Conservation (phyloP, 1,140 invertebrate genomes). For the Harlomillsia oculata region DNA sequence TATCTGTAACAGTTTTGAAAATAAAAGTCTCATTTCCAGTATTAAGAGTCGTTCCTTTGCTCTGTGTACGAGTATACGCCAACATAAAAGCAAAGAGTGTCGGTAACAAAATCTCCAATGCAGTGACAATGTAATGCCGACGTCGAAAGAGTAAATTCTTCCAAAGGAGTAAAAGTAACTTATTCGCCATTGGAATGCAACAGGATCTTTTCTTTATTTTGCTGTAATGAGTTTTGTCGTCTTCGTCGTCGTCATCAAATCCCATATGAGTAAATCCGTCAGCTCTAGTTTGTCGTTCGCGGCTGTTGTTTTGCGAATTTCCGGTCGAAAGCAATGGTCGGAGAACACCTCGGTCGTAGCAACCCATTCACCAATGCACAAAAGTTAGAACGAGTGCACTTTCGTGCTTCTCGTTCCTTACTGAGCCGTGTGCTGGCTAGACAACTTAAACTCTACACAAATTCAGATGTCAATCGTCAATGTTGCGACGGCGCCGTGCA, state of each 20-base stretch:
- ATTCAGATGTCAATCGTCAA: no score
- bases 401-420: slow-evolving; percentile 2
- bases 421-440: no score
- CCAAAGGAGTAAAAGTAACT: slow-evolving; percentile 12
- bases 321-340: slow-evolving; percentile 2
- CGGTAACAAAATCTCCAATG: slow-evolving; percentile 30
- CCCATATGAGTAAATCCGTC: slow-evolving; percentile 39
- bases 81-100: slow-evolving; percentile 23
- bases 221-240: slow-evolving; percentile 49
- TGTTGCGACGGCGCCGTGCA: no score
- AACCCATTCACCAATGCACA: slow-evolving; percentile 4
- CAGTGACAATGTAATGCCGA: slow-evolving; percentile 33
- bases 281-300: not conserved
- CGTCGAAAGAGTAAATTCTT: slow-evolving; percentile 31
- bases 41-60: not conserved
- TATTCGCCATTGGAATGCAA: not conserved
- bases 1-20: slow-evolving; percentile 7
- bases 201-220: not conserved
- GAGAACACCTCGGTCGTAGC: slow-evolving; percentile 10
- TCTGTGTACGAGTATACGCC: slow-evolving; percentile 8
- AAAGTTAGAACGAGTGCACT: slow-evolving; percentile 6
- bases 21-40: slow-evolving; percentile 4
- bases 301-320: slow-evolving; percentile 19
- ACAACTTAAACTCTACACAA: no score
- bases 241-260: slow-evolving; percentile 53